Conservation (phyloP, 2,113 vertebrate genomes). For the Ascaphus truei region DNA sequence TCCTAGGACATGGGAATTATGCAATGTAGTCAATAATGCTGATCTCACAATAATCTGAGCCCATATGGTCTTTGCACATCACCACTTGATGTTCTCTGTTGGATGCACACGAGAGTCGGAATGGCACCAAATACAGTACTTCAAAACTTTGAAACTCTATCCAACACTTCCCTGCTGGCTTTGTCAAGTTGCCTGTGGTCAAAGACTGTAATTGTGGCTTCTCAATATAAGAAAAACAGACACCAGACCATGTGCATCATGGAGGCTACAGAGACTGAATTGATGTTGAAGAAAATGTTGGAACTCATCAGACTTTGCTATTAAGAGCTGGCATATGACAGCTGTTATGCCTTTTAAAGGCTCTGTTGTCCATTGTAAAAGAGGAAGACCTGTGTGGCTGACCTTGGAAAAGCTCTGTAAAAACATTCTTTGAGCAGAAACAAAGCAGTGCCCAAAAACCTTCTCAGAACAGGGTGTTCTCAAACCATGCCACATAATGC, state of each 20-base stretch:
- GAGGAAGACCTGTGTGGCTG: conserved; percentile 9
- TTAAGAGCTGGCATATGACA: conserved; percentile 6
- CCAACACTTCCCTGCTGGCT: conserved; percentile 43
- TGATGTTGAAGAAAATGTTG: conserved; percentile 7
- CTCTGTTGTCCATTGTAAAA: not conserved
- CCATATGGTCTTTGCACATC: not conserved
- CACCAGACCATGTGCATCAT: conserved; percentile 26
- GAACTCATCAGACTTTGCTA: conserved; percentile 11
- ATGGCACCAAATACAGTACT: conserved; percentile 22
- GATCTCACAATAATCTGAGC: conserved; percentile 4
- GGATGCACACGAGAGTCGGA: conserved; percentile 4
- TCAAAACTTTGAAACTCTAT: conserved; percentile 40
- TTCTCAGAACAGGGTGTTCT: conserved; percentile 41
- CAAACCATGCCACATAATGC: conserved; percentile 37
- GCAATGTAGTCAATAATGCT: not conserved
- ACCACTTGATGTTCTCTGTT: conserved; percentile 5
- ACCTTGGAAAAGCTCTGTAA: conserved; percentile 5
- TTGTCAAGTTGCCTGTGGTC: conserved; percentile 22
- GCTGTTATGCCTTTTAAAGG: conserved; percentile 31
- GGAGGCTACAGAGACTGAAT: not conserved
- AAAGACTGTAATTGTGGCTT: conserved; percentile 42
- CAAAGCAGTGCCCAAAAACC: conserved; percentile 39
- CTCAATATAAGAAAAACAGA: conserved; percentile 26
- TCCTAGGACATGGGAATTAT: not conserved
- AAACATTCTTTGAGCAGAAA: conserved; percentile 17